Conservation (phyloP, 2,113 vertebrate genomes). For the Epinephelus cyanopodus region DNA sequence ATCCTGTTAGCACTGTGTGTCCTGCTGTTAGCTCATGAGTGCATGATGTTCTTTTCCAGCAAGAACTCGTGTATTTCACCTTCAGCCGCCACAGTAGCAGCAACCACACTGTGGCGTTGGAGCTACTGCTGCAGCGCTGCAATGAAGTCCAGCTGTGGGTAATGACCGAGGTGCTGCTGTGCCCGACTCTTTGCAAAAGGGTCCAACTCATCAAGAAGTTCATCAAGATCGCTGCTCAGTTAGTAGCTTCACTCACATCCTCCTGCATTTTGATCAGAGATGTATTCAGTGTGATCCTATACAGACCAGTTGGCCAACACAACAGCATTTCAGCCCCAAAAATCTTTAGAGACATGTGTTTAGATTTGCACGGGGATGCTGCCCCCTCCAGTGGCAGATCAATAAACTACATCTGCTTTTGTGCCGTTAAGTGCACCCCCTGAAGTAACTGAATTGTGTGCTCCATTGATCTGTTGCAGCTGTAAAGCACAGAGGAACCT, state of each 20-base stretch:
- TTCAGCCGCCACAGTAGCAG: constrained; percentile 90
- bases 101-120: constrained; percentile 89
- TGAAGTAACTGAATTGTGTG: constrained; percentile 10
- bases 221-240: constrained; percentile 99
- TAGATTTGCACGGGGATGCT: constrained; percentile 22
- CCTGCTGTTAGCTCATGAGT: neutral
- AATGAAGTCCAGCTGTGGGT: constrained; percentile 98
- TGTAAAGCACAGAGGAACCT: constrained; percentile 98
- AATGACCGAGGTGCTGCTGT: constrained; percentile 94
- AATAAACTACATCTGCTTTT: constrained; percentile 34
- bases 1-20: no score
- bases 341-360: neutral
- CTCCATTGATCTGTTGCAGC: constrained; percentile 77
- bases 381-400: constrained; percentile 64
- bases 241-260: constrained; percentile 75
- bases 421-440: neutral
- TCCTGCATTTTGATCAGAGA: neutral
- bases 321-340: neutral
- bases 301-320: neutral
- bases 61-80: constrained; percentile 97
- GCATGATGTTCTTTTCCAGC: constrained; percentile 81
- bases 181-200: constrained; percentile 91
- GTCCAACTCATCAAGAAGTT: constrained; percentile 98
- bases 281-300: neutral
- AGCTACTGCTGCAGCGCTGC: constrained; percentile 94